phyloP scores from a whole-genome alignment of 2,888 invertebrate genomes.

The Pyrgus malvae region DNA sequence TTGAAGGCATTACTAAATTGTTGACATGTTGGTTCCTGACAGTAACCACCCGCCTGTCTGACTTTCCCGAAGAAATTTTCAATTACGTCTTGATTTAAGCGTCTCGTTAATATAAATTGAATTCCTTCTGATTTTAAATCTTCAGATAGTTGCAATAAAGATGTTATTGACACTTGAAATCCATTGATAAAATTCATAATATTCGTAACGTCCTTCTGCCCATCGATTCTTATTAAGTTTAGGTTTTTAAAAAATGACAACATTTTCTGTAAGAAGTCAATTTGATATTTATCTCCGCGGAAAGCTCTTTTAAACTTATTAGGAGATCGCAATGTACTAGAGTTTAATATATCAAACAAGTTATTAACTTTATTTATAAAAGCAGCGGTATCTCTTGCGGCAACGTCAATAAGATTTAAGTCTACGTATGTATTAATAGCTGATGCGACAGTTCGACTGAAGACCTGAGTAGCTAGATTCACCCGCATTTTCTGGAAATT shows the following conservation, averaged over 20 bases:
- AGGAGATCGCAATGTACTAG: slow-evolving; percentile 1
- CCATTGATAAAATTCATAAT: not conserved
- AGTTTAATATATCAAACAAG: not conserved
- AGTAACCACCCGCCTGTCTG: not conserved
- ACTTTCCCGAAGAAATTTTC: not conserved
- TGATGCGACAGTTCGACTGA: not conserved
- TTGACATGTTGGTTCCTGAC: not conserved
- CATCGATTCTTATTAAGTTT: not conserved
- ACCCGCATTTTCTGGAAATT: not conserved
- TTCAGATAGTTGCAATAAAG: not conserved
- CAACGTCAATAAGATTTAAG: not conserved
- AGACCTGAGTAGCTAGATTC: not conserved
- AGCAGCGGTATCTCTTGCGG: not conserved
- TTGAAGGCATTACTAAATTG: not conserved
- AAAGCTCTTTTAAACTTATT: not conserved
- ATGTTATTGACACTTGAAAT: not conserved
- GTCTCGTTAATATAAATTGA: not conserved
- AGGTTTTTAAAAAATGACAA: not conserved
- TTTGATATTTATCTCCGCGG: not conserved
- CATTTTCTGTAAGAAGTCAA: not conserved
- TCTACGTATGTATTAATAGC: not conserved
- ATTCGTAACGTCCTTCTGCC: not conserved
- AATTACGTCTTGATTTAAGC: not conserved
- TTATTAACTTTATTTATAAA: not conserved
- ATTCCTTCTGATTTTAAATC: not conserved